A percentile compares a stretch with the other conserved stretches of the same genome.
phyloP scores from a whole-genome alignment of 2,797 vertebrate genomes.

The Ispidina lecontei region DNA sequence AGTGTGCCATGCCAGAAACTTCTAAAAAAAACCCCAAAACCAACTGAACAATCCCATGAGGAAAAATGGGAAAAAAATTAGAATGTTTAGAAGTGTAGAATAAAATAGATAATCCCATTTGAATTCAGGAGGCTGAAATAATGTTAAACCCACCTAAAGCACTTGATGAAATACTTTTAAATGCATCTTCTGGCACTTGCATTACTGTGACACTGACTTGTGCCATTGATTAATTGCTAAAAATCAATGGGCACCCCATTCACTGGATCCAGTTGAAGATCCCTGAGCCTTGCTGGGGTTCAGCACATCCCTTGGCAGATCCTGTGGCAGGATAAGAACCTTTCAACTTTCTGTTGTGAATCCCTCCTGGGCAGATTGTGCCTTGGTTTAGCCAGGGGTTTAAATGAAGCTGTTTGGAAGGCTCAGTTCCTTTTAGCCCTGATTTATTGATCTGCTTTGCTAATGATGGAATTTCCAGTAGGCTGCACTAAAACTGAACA shows the following conservation, averaged over 20 bases:
- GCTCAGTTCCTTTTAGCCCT: neutral
- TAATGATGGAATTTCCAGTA: neutral
- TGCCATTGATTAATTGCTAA: neutral
- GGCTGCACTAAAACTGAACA: neutral
- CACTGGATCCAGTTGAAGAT: neutral
- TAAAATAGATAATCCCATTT: neutral
- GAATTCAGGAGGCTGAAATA: neutral
- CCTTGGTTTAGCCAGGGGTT: neutral
- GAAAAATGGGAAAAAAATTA: neutral
- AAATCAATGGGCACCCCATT: too few relatives aligned
- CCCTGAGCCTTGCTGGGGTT: neutral
- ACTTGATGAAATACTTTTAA: neutral
- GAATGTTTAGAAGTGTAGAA: constrained; percentile 10
- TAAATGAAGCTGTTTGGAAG: neutral
- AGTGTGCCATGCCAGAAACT: constrained; percentile 24
- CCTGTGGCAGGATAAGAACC: neutral
- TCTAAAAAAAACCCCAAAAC: neutral
- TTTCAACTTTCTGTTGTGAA: neutral
- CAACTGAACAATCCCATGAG: neutral
- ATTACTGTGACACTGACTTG: neutral
- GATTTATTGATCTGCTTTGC: neutral
- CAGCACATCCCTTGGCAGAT: fast-evolving
- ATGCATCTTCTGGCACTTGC: neutral
- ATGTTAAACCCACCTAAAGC: neutral
- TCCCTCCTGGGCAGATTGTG: neutral